Evolutionary conservation across 2,113 vertebrate species (phyloP).

Genomic region (Eolophus roseicapilla): DNA sequence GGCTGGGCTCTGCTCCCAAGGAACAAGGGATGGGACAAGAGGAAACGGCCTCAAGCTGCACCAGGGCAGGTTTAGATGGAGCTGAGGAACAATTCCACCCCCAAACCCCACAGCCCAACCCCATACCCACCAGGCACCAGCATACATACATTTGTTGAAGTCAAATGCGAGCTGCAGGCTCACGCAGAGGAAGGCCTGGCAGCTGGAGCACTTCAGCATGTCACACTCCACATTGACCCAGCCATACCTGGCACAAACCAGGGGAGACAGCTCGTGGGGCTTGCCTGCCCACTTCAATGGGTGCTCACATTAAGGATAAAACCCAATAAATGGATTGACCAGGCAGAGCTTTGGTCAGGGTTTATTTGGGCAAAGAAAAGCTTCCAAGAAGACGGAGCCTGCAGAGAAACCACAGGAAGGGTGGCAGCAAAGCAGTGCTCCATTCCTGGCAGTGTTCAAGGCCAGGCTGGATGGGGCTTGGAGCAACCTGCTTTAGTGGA

Average conservation of each 20-base stretch:
- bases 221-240: conserved; percentile 89
- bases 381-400: not conserved
- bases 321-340: not conserved
- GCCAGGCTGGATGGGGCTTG: not conserved
- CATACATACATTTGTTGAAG: conserved; percentile 81
- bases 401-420: accelerated
- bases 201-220: conserved; percentile 91
- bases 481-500: not conserved
- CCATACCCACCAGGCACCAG: accelerated
- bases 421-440: not conserved
- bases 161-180: conserved; percentile 84
- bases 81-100: too few species aligned
- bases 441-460: not conserved
- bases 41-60: too few species aligned
- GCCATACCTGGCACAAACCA: conserved; percentile 88
- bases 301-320: conserved; percentile 80
- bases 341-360: not conserved
- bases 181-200: conserved; percentile 88
- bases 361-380: not conserved
- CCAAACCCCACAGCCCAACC: not conserved
- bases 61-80: too few species aligned
- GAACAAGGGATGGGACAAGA: too few species aligned
- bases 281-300: conserved; percentile 92
- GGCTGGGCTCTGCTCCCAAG: too few species aligned
- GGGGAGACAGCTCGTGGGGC: conserved; percentile 82